phyloP scores from a whole-genome alignment of 1,140 invertebrate species.

The Bombyx mandarina region DNA sequence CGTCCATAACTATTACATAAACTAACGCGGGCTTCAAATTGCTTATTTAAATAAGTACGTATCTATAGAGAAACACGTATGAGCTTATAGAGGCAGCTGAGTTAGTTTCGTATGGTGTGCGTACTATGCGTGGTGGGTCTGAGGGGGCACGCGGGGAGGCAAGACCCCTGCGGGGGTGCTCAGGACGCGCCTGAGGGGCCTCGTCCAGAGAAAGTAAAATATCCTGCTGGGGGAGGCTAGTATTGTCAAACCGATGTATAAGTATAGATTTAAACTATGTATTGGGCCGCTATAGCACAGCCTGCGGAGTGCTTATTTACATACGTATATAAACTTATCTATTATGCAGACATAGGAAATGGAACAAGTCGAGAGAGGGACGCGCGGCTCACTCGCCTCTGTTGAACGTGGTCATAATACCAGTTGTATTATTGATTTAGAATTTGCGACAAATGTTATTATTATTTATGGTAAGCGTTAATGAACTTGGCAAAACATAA shows the following conservation, averaged over 20 bases:
- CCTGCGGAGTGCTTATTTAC: slow-evolving; percentile 57
- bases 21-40: slow-evolving; percentile 40
- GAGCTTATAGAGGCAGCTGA: slow-evolving; percentile 56
- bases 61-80: slow-evolving; percentile 50
- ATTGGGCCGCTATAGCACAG: slow-evolving; percentile 33
- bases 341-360: slow-evolving; percentile 63
- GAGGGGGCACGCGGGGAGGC: slow-evolving; percentile 24
- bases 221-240: slow-evolving; percentile 64
- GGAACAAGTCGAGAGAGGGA: slow-evolving; percentile 27
- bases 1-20: slow-evolving; percentile 9
- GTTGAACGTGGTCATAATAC: too few relatives aligned
- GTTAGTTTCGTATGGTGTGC: slow-evolving; percentile 65
- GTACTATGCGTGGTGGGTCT: slow-evolving; percentile 52
- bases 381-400: too few relatives aligned
- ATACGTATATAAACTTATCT: slow-evolving; percentile 63
- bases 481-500: too few relatives aligned
- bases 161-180: slow-evolving; percentile 30
- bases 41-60: slow-evolving; percentile 61
- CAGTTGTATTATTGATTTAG: too few relatives aligned
- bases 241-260: slow-evolving; percentile 66
- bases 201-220: slow-evolving; percentile 68
- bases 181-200: slow-evolving; percentile 52
- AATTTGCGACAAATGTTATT: too few relatives aligned
- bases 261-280: slow-evolving; percentile 68
- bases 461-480: too few relatives aligned